These are phyloP conservation scores for Vanacampus margaritifer DNA, from an alignment of 2,113 vertebrate species.

Conservation along the genomic window DNA sequence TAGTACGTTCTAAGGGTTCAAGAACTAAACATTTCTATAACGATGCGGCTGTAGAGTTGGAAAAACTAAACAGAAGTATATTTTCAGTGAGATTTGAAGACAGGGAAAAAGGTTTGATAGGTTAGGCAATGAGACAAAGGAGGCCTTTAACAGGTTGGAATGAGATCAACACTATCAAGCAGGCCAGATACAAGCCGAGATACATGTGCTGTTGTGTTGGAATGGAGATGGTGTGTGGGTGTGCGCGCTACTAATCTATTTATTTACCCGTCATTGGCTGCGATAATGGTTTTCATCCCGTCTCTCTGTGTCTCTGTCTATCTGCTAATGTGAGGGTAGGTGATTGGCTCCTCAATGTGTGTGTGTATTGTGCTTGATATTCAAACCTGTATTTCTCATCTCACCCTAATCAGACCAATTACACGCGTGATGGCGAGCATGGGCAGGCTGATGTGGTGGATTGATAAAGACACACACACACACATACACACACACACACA, in stretches of 20 bases:
- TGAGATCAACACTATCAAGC: constrained; percentile 71
- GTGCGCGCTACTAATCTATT: constrained; percentile 62
- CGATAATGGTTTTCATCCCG: constrained; percentile 65
- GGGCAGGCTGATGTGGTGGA: constrained; percentile 65
- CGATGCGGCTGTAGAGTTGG: background rate
- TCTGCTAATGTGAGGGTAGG: constrained; percentile 60
- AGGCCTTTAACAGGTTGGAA: constrained; percentile 59
- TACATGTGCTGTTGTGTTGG: constrained; percentile 50
- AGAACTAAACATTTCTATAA: background rate
- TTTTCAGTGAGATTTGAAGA: constrained; percentile 14
- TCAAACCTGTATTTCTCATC: constrained; percentile 78
- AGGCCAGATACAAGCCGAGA: constrained; percentile 69
- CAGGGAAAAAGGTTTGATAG: constrained; percentile 39
- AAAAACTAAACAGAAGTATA: constrained; percentile 3
- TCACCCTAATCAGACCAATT: constrained; percentile 85
- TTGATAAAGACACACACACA: constrained; percentile 53
- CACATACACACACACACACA: constrained; percentile 18
- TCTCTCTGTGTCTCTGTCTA: constrained; percentile 55
- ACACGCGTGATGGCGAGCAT: constrained; percentile 68
- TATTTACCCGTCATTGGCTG: constrained; percentile 75
- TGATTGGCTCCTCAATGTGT: constrained; percentile 59
- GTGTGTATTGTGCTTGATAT: constrained; percentile 64
- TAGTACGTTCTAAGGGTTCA: no score
- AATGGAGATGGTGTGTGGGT: constrained; percentile 23
- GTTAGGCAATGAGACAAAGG: constrained; percentile 59